Conservation (phyloP, 2,113 vertebrate species). For the Rhodinocichla rosea region DNA sequence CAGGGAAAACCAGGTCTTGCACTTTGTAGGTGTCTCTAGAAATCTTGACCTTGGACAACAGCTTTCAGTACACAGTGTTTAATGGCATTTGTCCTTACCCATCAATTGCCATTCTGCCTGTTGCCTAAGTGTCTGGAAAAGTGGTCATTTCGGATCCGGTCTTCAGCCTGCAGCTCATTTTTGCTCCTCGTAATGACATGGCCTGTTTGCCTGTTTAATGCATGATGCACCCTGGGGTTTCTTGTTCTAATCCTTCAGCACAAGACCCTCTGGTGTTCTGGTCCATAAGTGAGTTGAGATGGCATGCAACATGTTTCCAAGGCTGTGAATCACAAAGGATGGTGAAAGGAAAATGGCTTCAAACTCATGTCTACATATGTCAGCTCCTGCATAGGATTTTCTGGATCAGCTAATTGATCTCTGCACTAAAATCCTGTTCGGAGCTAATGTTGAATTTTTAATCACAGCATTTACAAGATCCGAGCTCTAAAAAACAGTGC, state of each 20-base stretch:
- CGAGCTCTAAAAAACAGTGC: neutral
- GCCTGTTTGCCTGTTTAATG: neutral
- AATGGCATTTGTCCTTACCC: neutral
- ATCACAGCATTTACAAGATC: neutral
- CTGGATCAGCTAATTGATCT: neutral
- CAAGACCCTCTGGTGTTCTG: neutral
- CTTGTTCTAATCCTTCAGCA: neutral
- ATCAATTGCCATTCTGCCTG: neutral
- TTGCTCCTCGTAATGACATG: rapidly evolving
- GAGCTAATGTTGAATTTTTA: neutral
- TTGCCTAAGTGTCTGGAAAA: neutral
- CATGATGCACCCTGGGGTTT: rapidly evolving
- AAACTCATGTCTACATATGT: neutral
- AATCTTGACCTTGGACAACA: neutral
- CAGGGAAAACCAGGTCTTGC: neutral
- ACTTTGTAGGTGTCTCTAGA: neutral
- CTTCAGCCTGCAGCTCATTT: neutral
- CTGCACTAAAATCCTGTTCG: neutral
- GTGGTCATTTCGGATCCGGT: neutral
- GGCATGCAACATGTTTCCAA: neutral
- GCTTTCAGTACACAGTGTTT: neutral
- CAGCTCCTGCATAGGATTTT: neutral
- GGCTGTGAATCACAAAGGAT: neutral
- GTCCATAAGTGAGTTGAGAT: neutral
- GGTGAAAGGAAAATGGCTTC: neutral